Conservation (phyloP, 2,113 vertebrate species). For the Microcebus tavaratra region DNA sequence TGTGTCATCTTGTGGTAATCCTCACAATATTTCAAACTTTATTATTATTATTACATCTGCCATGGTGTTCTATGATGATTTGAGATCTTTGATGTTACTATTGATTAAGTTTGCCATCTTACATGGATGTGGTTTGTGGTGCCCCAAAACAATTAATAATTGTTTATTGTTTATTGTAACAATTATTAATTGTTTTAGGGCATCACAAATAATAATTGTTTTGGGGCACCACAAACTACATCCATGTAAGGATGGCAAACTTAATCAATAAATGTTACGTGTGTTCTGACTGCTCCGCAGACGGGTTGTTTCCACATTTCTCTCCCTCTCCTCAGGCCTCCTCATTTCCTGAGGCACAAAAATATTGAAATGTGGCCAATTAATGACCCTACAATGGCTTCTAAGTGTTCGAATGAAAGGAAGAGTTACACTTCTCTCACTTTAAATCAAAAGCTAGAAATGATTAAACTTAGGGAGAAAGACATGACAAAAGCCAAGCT, state of each 20-base stretch:
- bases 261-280: neutral
- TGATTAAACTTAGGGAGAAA: neutral
- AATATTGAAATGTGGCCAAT: no score
- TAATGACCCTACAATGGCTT: neutral
- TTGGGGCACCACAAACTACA: neutral
- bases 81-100: neutral
- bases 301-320: neutral
- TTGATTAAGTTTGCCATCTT: neutral
- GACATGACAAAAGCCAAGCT: neutral
- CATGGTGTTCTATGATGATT: neutral
- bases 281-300: neutral
- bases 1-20: neutral
- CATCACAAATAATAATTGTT: neutral
- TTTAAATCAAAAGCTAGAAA: no score
- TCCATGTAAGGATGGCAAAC: neutral
- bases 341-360: neutral
- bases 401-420: neutral
- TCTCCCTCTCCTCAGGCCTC: neutral
- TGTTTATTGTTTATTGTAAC: no score
- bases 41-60: neutral
- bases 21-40: neutral
- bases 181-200: no score
- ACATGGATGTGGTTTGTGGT: no score
- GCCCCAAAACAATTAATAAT: no score
- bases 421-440: no score